These are phyloP conservation scores for Cuniculus paca DNA, from an alignment of 2,797 vertebrate species.

Conservation along the genomic window DNA sequence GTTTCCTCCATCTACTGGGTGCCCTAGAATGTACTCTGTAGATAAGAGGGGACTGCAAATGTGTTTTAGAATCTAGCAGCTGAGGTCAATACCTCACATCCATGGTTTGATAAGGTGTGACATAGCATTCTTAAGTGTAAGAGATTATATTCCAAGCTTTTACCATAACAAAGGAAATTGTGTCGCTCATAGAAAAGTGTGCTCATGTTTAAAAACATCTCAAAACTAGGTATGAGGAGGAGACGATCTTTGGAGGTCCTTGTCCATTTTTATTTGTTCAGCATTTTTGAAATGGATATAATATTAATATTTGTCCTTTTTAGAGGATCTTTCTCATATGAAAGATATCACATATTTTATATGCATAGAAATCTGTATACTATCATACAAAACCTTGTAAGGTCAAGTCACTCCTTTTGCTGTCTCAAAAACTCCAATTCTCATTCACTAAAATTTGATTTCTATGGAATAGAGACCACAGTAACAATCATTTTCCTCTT, in stretches of 20 bases:
- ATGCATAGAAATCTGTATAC: background rate
- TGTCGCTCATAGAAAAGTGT: background rate
- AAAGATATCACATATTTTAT: background rate
- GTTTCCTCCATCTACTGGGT: background rate
- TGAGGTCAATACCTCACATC: background rate
- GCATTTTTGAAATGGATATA: slow-evolving; percentile 7
- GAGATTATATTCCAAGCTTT: background rate
- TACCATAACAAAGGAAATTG: background rate
- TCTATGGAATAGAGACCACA: background rate
- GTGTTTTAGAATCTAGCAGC: background rate
- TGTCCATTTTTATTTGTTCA: background rate
- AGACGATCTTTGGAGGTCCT: background rate
- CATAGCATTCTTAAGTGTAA: background rate
- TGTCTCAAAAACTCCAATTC: background rate
- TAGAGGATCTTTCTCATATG: background rate
- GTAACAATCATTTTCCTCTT: background rate
- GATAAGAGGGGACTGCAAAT: background rate
- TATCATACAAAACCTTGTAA: background rate
- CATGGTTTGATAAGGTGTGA: background rate
- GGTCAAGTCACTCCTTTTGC: background rate
- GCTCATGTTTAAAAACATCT: background rate
- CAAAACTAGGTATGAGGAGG: background rate
- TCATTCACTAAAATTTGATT: background rate
- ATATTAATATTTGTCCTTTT: background rate
- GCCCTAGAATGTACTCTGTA: background rate